Conservation (phyloP, 2,888 invertebrate genomes). For the Steinernema carpocapsae region DNA sequence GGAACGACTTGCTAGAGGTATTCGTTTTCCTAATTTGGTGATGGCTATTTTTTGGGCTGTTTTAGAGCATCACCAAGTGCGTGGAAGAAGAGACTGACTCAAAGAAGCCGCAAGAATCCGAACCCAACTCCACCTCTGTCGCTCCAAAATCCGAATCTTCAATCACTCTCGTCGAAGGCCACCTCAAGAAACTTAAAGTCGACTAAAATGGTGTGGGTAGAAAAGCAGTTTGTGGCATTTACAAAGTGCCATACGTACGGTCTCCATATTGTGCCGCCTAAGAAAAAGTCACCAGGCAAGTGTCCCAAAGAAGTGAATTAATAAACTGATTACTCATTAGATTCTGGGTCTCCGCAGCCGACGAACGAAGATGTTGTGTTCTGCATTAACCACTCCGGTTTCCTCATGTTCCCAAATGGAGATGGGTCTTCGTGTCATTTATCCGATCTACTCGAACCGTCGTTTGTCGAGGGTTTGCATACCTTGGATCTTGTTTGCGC, state of each 20-base stretch:
- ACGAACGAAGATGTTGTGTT: neutral
- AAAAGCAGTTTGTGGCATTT: neutral
- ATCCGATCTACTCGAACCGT: neutral
- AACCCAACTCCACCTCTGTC: neutral
- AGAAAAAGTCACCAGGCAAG: neutral
- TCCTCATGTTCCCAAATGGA: constrained; percentile 4
- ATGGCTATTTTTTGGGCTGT: too few relatives aligned
- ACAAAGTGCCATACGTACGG: neutral
- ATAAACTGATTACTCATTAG: neutral
- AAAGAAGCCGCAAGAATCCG: neutral
- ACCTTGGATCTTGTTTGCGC: constrained; percentile 45
- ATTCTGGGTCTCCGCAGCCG: neutral
- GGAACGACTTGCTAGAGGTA: constrained; percentile 46
- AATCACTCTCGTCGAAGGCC: neutral
- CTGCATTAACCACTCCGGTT: constrained; percentile 9
- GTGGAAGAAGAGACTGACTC: neutral
- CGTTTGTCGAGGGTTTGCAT: neutral
- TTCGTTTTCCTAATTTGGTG: too few relatives aligned
- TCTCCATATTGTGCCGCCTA: constrained; percentile 1
- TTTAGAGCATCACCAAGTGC: neutral
- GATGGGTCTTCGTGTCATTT: neutral
- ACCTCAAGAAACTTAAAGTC: neutral
- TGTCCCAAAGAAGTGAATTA: too few relatives aligned
- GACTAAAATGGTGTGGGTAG: constrained; percentile 11
- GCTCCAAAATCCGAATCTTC: constrained; percentile 7